Percentiles rank a stretch among this genome's conserved stretches.
Evolutionary conservation across 2,888 invertebrate genomes (phyloP).

Genomic region (Harmothoe impar): DNA sequence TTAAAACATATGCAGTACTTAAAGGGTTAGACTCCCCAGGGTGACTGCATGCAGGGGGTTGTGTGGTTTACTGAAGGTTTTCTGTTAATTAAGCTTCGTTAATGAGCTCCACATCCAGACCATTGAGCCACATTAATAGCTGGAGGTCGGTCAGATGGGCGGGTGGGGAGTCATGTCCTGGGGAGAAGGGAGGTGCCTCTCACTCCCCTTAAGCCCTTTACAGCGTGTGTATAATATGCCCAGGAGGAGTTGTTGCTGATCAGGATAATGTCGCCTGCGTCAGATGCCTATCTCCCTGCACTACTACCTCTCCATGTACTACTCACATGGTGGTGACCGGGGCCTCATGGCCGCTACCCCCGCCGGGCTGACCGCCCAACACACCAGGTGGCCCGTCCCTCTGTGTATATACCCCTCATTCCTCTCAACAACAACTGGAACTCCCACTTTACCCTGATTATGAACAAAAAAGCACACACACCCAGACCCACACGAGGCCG

Average conservation of each 20-base stretch:
- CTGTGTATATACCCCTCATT: background rate
- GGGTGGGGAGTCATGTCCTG: background rate
- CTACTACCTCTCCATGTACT: background rate
- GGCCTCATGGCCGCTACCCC: background rate
- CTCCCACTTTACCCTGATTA: background rate
- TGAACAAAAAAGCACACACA: background rate
- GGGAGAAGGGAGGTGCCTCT: too few species aligned
- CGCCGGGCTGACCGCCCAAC: background rate
- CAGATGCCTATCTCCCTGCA: background rate
- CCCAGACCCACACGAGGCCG: background rate
- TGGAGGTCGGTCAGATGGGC: background rate
- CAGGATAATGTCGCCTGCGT: background rate
- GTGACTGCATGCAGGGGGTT: background rate
- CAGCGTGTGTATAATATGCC: too few species aligned
- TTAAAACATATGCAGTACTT: too few species aligned
- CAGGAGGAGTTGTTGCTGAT: too few species aligned
- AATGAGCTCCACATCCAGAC: conserved; percentile 6
- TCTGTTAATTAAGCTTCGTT: conserved; percentile 38
- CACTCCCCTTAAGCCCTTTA: too few species aligned
- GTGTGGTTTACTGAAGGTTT: background rate
- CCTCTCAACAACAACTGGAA: background rate
- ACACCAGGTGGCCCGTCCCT: conserved; percentile 17
- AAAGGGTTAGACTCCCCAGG: background rate
- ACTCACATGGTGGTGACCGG: background rate
- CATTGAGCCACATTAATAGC: background rate